Evolutionary conservation across 2,113 vertebrate species (phyloP), one percentile per base, ranked within the genome.

Genomic region (Corythornis vintsioides): DNA sequence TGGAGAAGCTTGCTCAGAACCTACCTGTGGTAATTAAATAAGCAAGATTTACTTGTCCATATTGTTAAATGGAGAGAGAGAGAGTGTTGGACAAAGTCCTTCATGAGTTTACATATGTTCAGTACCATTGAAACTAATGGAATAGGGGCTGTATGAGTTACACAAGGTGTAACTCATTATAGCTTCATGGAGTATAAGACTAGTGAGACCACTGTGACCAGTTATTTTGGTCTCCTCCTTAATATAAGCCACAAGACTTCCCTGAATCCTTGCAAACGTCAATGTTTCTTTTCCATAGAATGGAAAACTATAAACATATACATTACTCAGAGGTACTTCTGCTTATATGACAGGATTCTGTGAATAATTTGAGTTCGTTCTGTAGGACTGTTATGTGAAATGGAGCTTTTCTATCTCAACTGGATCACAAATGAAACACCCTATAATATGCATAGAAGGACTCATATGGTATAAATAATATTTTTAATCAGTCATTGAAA

Each of bases 381-480:
- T 83, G 25, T 38, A 85, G 18, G 61, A 88, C 60, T 88, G 21
- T 70, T 91, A 93, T 89, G 67, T 73, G 75, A 90, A 96, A 88
- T 64, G 31, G 69, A 96, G 77, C 89, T 89, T 61, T 87, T 95
- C 76, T 92, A 71, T 96, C 89, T 96, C 82, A 71, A 66, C 76
- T 95, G 91, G 43, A 96, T 95, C 83, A 92, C 93, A 97, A 96
- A 96, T 94, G 93, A 97, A 96, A 97, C 96, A 96, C 92, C 94
- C 90, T 95, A 55, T 95, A 95, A 96, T 89, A 73, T 43, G 65
- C 53, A 77, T 93, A 73, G 93, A 94, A 93, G 80, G 31, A 89
- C 40, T 91, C 1, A 0, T 72, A 87, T 71, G 65, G 28, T 93
- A 92, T 95, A 94, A 95, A 94, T 88, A 95, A 82, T 91, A 92